Evolutionary conservation across 2,113 vertebrate genomes (phyloP), one percentile per base, ranked within the genome.

Genomic region (Acrocephalus kingi): DNA sequence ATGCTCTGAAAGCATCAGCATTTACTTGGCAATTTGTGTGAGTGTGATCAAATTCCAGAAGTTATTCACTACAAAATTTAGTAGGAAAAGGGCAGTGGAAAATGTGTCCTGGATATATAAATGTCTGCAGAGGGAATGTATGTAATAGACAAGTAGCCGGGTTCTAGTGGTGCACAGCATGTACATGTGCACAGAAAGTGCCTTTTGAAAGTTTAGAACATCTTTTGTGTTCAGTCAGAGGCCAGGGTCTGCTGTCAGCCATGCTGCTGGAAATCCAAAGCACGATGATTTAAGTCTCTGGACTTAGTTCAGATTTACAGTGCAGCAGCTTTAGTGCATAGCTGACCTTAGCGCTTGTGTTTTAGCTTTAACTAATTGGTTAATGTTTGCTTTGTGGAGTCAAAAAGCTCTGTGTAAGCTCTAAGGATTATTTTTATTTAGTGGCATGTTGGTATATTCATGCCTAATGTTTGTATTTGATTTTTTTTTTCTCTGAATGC

Each of bases 381-480:
- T 95, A 95, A 84, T 94, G 88, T 97, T 97, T 97, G 85, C 88
- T 96, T 94, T 96, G 64, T 55, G 31, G 84, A 95, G 71, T 94
- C 94, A 94, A 11, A 96, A 96, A 94, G 62, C 87, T 94, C 92
- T 46, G 49, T 62, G 80, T 89, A 96, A 93, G 35, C 94, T 86
- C 85, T 33, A 67, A 92, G 88, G 73, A 92, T 95, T 96, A 84
- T 92, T 93, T 93, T 96, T 94, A 90, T 96, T 94, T 93, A 92
- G 86, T 93, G 76, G 73, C 13, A 22, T 64, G 73, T 89, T 84
- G 75, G 69, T 90, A 79, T 95, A 88, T 92, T 96, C 58, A 11
- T 87, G 69, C 61, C 76, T 90, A 20, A 77, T 91, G 91, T 96
- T 97, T 96, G 58, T 52, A 31, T 88, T 80, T 83, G 49, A n/a